Conservation (phyloP, 2,888 invertebrate genomes). For the Agrotis ipsilon region DNA sequence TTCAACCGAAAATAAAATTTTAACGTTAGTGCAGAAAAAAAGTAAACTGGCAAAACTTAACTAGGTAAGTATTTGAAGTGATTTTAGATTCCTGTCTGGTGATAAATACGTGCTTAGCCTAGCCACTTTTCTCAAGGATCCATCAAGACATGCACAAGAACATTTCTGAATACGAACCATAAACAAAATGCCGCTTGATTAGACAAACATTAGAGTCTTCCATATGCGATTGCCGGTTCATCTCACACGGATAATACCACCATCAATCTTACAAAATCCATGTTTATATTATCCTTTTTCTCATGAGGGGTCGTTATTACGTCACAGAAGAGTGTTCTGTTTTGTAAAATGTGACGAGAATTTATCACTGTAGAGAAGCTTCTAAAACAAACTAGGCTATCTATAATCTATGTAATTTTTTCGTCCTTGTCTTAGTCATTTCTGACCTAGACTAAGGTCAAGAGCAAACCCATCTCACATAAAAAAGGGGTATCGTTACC, state of each 20-base stretch:
- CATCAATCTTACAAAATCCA: conserved; percentile 71
- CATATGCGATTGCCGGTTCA: conserved; percentile 64
- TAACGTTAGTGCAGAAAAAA: too few species aligned
- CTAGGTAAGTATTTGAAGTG: too few species aligned
- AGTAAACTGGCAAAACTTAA: too few species aligned
- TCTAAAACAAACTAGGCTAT: too few species aligned
- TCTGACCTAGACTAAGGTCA: too few species aligned
- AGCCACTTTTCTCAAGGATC: conserved; percentile 20
- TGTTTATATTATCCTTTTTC: conserved; percentile 67
- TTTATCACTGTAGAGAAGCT: not conserved
- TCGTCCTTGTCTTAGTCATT: too few species aligned
- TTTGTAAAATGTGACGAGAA: conserved; percentile 6
- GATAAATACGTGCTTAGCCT: not conserved
- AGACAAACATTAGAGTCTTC: conserved; percentile 55
- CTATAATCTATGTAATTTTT: too few species aligned
- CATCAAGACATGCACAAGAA: conserved; percentile 12
- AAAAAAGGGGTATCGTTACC: too few species aligned
- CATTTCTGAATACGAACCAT: conserved; percentile 8
- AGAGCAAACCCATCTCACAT: too few species aligned
- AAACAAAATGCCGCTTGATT: conserved; percentile 54
- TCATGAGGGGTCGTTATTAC: conserved; percentile 53
- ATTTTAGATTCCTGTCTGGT: too few species aligned
- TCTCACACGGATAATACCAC: conserved; percentile 66
- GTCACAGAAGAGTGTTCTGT: conserved; percentile 21
- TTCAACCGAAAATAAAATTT: too few species aligned